phyloP scores from a whole-genome alignment of 2,888 invertebrate genomes.

The Chorisops tibialis region DNA sequence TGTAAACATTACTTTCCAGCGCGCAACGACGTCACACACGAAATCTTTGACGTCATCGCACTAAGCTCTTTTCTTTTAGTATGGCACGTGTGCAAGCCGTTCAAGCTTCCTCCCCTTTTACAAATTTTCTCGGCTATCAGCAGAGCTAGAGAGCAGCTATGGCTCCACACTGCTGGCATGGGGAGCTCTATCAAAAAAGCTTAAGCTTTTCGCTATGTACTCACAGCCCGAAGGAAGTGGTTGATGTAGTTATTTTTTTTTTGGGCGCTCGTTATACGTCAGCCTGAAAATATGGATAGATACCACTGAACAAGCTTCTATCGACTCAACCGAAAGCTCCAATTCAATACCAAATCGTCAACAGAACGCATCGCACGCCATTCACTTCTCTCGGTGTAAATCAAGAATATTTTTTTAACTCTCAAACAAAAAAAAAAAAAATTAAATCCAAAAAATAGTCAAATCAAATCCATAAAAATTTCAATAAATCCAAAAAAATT shows the following conservation, averaged over 20 bases:
- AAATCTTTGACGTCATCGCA: conserved; percentile 21
- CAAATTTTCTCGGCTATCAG: conserved; percentile 2
- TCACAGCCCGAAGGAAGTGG: too few relatives aligned
- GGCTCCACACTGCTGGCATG: not conserved
- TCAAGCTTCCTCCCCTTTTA: not conserved
- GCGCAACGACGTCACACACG: conserved; percentile 29
- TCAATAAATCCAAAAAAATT: not conserved
- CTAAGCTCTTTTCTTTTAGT: not conserved
- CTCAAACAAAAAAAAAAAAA: conserved; percentile 20
- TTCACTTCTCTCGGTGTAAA: conserved; percentile 38
- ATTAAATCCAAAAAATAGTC: not conserved
- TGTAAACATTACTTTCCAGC: conserved; percentile 32
- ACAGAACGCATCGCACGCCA: conserved; percentile 39
- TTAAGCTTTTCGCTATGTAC: conserved; percentile 19
- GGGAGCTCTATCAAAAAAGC: conserved; percentile 10
- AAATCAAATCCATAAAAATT: not conserved
- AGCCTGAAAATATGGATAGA: too few relatives aligned
- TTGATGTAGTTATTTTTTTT: too few relatives aligned
- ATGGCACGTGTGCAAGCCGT: conserved; percentile 7
- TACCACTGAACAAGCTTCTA: conserved; percentile 2
- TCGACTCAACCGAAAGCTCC: conserved; percentile 20
- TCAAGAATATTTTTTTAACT: conserved; percentile 20
- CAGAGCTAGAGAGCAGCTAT: not conserved
- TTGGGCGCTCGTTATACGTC: too few relatives aligned
- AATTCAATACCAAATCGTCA: conserved; percentile 38